Base-by-base conservation (phyloP, 2,888 invertebrate genomes). In the Prionchulus punctatus region DNA sequence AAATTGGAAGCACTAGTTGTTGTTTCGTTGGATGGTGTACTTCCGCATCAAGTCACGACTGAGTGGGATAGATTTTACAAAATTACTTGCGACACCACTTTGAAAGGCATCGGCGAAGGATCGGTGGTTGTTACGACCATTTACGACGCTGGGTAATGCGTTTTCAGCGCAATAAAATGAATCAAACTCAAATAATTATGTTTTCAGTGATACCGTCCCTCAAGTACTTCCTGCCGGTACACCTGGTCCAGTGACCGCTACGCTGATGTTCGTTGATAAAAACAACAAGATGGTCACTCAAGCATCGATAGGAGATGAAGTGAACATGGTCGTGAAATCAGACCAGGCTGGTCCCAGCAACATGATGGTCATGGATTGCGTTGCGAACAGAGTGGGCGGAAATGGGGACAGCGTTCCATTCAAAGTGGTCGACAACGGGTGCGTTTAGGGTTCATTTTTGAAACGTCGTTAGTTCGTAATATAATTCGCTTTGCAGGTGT, bases 61-160 rank as follows among this genome's bases (percentile, higher is more conserved):
- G 70, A 70, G 60, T 70, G 70, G 70, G 70, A 70, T 61, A 62
- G 70, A 28, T 70, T 70, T 64, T 70, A 70, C 60, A 63, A 68
- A 27, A 67, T 70, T 50, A 64, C 66, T 1, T 70, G 70, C 58
- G 70, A 70, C 58, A 70, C 69, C 15, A 64, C 64, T 1, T 66
- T 69, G 66, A 66, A 67, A 57, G 69, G 70, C 65, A 62, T 63
- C 27, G 66, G 67, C 58, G 70, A 70, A 53, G 70, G 70, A 55
- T 65, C 66, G 12, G 70, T 70, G n/a, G 63, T 70, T 31, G 69
- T 70, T 30, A 70, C 70, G 28, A 70, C 70, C 30, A 66, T 70
- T 60, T 70, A 65, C 58, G 70, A 70, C 57, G 65, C 70, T 43
- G 65, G 62, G 66, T 66, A 49, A 54, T 60, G 12, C n/a, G n/a